Conservation (phyloP, 2,113 vertebrate genomes). For the Notarius lentiginosus region DNA sequence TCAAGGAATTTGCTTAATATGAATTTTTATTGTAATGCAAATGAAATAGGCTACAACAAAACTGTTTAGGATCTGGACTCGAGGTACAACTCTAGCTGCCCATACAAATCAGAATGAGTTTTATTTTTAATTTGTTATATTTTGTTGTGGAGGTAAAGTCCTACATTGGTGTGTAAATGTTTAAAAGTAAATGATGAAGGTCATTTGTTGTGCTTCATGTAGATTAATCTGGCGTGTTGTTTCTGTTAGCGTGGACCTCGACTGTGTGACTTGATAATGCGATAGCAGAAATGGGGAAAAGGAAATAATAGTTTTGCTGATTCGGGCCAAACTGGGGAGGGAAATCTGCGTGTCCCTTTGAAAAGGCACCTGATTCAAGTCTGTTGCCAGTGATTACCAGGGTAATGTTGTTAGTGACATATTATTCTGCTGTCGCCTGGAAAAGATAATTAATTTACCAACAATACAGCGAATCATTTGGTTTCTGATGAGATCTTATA, state of each 20-base stretch:
- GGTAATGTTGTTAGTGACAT: conserved; percentile 67
- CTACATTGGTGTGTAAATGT: conserved; percentile 88
- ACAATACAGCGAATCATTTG: conserved; percentile 75
- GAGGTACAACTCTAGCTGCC: conserved; percentile 94
- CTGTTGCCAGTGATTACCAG: conserved; percentile 66
- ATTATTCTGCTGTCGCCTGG: conserved; percentile 69
- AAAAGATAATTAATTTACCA: conserved; percentile 70
- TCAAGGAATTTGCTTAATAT: conserved; percentile 81
- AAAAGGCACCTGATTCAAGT: conserved; percentile 75
- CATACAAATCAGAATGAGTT: conserved; percentile 70
- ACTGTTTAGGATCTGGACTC: conserved; percentile 87
- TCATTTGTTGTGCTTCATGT: conserved; percentile 96
- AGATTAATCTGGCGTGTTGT: conserved; percentile 89
- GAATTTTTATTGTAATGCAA: conserved; percentile 70
- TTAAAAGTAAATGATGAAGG: conserved; percentile 95
- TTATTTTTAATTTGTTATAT: conserved; percentile 80
- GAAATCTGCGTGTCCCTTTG: conserved; percentile 49
- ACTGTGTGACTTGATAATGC: conserved; percentile 82
- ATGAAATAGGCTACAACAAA: conserved; percentile 75
- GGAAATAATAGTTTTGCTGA: conserved; percentile 70
- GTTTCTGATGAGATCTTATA: conserved; percentile 60
- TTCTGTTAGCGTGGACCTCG: conserved; percentile 93
- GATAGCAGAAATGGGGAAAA: conserved; percentile 76
- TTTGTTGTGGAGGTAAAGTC: conserved; percentile 83
- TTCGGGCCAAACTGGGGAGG: conserved; percentile 72